phyloP scores from a whole-genome alignment of 2,888 invertebrate species.

The Eilema sororculum region DNA sequence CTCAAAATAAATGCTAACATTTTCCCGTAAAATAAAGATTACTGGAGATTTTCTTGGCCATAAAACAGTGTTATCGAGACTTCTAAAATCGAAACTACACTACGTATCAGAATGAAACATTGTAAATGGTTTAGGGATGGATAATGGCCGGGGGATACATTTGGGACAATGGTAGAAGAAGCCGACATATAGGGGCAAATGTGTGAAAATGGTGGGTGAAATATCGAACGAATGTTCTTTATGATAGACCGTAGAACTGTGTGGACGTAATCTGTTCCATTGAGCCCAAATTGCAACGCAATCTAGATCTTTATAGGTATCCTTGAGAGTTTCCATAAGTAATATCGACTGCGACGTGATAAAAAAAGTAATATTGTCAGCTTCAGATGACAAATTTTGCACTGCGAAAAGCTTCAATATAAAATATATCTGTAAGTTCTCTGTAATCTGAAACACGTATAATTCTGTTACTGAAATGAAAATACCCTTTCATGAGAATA shows the following conservation, averaged over 20 bases:
- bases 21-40: conserved; percentile 46
- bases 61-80: conserved; percentile 44
- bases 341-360: conserved; percentile 14
- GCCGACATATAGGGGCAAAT: neutral
- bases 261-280: conserved; percentile 26
- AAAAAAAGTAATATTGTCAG: neutral
- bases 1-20: conserved; percentile 41
- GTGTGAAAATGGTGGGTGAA: conserved; percentile 14
- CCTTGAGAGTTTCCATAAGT: conserved; percentile 6
- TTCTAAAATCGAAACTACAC: conserved; percentile 36
- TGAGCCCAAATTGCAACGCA: conserved; percentile 23
- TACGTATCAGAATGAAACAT: conserved; percentile 39
- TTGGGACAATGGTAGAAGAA: conserved; percentile 2
- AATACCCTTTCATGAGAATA: neutral
- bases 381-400: neutral
- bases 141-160: conserved; percentile 21
- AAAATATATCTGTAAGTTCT: neutral
- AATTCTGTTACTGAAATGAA: neutral
- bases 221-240: conserved; percentile 22
- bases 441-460: neutral
- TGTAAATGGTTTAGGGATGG: conserved; percentile 21
- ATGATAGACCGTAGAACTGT: conserved; percentile 15
- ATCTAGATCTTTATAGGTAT: conserved; percentile 28
- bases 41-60: conserved; percentile 39
- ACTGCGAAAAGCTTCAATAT: too few relatives aligned